Evolutionary conservation across 2,113 vertebrate genomes (phyloP).

Genomic region (Actenoides lindsayi): DNA sequence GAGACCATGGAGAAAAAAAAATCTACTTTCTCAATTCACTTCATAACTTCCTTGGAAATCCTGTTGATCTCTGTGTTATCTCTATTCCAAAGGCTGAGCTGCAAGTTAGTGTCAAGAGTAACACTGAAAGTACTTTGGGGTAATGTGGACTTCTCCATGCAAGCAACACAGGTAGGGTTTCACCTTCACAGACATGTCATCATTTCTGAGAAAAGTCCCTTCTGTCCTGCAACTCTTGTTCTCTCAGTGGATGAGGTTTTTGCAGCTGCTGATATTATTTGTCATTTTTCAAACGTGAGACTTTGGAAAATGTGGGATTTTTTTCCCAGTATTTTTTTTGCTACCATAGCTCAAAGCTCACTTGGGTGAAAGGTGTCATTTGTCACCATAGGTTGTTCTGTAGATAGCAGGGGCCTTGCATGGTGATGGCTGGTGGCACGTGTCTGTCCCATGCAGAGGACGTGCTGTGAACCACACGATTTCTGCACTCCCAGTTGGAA

Average conservation of each 20-base stretch:
- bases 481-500: background rate
- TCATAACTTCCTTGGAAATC: background rate
- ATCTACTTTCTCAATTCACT: background rate
- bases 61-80: background rate
- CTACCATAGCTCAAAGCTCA: background rate
- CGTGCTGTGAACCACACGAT: background rate
- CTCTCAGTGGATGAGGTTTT: background rate
- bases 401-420: background rate
- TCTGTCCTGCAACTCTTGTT: background rate
- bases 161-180: background rate
- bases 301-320: background rate
- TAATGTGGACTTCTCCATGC: background rate
- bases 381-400: background rate
- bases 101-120: background rate
- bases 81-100: background rate
- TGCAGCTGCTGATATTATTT: background rate
- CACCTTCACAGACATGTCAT: background rate
- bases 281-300: background rate
- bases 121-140: background rate
- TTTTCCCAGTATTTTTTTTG: background rate
- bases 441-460: background rate
- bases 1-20: background rate
- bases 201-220: background rate
- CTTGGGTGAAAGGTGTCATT: background rate
- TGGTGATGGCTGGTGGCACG: fast-evolving